Evolutionary conservation across 1,140 invertebrate genomes (phyloP).

Genomic region (Panonychus citri): DNA sequence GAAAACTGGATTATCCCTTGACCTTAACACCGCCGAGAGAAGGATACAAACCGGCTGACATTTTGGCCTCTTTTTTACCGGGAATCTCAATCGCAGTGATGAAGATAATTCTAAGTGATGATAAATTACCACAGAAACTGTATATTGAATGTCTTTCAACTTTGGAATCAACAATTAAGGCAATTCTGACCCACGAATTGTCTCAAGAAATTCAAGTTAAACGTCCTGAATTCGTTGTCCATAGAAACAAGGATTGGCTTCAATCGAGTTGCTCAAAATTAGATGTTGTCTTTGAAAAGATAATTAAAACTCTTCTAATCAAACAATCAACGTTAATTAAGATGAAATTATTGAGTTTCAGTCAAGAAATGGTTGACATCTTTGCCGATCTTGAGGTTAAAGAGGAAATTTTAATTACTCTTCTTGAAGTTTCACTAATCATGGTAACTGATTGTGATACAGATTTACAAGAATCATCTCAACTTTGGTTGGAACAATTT

Average conservation of each 20-base stretch:
- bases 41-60: background rate
- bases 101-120: background rate
- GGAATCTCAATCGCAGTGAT: background rate
- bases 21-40: background rate
- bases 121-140: background rate
- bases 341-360: no score
- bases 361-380: background rate
- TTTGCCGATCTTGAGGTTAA: background rate
- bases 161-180: background rate
- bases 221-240: background rate
- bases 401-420: background rate
- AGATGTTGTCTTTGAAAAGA: background rate
- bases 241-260: background rate
- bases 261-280: background rate
- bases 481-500: background rate
- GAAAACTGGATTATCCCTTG: background rate
- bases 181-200: background rate
- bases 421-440: background rate
- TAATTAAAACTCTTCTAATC: background rate
- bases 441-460: background rate
- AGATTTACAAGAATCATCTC: background rate
- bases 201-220: background rate
- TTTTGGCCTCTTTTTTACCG: background rate
- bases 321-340: background rate
- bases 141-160: background rate